Evolutionary conservation across 2,113 vertebrate species (phyloP).

Genomic region (Leiothrix lutea): DNA sequence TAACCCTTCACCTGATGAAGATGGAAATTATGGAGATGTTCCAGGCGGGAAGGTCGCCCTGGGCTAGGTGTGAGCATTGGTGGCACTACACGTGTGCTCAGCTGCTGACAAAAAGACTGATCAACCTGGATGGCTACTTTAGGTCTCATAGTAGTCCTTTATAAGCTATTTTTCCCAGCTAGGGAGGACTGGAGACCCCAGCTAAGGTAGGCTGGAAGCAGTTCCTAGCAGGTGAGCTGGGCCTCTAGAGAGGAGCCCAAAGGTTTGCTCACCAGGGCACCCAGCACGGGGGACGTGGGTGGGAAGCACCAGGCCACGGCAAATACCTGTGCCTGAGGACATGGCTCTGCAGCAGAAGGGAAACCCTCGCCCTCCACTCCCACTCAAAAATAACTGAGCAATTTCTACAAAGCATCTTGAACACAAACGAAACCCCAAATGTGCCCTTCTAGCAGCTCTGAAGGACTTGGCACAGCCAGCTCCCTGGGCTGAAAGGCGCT

Average conservation of each 20-base stretch:
- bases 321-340: background rate
- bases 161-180: background rate
- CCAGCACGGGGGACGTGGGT: fast-evolving
- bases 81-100: fast-evolving
- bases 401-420: background rate
- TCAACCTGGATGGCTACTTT: background rate
- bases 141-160: background rate
- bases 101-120: background rate
- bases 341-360: background rate
- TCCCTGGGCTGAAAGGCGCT: background rate
- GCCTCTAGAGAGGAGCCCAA: background rate
- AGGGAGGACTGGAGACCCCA: background rate
- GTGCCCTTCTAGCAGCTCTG: background rate
- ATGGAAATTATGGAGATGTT: background rate
- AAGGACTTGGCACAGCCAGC: background rate
- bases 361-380: background rate
- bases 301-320: background rate
- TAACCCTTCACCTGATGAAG: background rate
- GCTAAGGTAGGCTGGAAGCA: background rate
- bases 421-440: background rate
- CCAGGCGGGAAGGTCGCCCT: fast-evolving
- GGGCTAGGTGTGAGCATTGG: background rate
- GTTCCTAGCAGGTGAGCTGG: background rate
- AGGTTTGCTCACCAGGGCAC: background rate
- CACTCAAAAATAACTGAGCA: background rate